Percentiles rank a stretch among this genome's conserved stretches.
Conservation (phyloP, 2,888 invertebrate species). For the Cephalotes varians region DNA sequence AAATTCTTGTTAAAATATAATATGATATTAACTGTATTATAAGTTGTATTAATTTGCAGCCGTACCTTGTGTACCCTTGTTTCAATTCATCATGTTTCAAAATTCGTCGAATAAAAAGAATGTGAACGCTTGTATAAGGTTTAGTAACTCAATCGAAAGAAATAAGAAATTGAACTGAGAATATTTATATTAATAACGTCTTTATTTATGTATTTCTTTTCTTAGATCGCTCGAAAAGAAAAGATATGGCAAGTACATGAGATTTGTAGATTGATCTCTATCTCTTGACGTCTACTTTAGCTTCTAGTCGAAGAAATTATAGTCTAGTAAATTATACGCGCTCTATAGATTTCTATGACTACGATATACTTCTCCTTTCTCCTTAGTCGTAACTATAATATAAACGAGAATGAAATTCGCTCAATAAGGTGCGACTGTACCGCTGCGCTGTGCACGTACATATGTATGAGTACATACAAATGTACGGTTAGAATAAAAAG, state of each 20-base stretch:
- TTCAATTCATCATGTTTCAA: not conserved
- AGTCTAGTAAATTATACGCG: conserved; percentile 46
- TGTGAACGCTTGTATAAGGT: not conserved
- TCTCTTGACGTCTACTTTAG: conserved; percentile 27
- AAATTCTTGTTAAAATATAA: conserved; percentile 24
- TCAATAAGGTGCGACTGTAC: conserved; percentile 63
- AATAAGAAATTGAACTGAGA: not conserved
- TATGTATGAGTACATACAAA: conserved; percentile 46
- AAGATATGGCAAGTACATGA: not conserved
- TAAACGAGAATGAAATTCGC: conserved; percentile 73
- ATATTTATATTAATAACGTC: not conserved
- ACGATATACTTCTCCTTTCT: conserved; percentile 14
- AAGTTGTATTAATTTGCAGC: not conserved
- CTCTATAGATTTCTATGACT: conserved; percentile 48
- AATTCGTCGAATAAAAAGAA: conserved; percentile 9
- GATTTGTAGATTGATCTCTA: conserved; percentile 31
- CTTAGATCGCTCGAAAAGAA: not conserved
- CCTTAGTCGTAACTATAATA: conserved; percentile 62
- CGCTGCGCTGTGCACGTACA: conserved; percentile 22
- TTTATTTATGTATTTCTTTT: not conserved
- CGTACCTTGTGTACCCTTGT: not conserved
- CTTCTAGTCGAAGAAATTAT: conserved; percentile 12
- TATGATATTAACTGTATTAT: conserved; percentile 6
- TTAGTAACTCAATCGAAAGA: not conserved
- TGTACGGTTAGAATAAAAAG: conserved; percentile 61